Base-by-base conservation (phyloP, 2,113 vertebrate species). In the Rhagologus leucostigma region DNA sequence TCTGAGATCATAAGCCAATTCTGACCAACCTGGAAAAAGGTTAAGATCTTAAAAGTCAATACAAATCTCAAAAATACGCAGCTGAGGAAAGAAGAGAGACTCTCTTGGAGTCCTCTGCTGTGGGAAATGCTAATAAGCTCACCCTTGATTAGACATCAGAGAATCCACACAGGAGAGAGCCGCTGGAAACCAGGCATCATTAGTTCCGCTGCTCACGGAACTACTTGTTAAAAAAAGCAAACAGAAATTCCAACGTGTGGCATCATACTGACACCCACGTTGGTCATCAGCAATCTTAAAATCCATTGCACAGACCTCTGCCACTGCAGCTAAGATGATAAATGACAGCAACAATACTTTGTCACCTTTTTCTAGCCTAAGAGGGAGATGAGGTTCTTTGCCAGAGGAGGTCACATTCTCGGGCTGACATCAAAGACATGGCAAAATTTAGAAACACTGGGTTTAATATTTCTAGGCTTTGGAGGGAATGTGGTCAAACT, bases 81-180 rank as follows among this genome's bases (percentile, higher is more conserved):
- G 52, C 68, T 87, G 49, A 63, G 67, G 75, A 91, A 97, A 93
- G 85, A 86, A 92, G 80, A 93, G 78, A 95, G 59, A 90, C 94
- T 82, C 92, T 93, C 59, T 67, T 67, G 49, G 87, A 96, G 82
- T 74, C 74, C 85, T 78, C 78, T 91, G 62, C 76, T 86, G 80
- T 95, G 86, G 83, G 91, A 95, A 97, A 95, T 95, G 86, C 91
- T 92, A 90, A 76, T 86, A 90, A 95, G 94, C 95, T 95, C 95
- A 97, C 94, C 95, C 94, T 95, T 96, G 95, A 90, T 95, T 92
- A 97, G 95, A 90, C 95, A 97, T 97, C 95, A 97, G 94, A 95
- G 96, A 96, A 97, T 97, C 94, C 94, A 95, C 95, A 95, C 94
- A 92, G 95, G 95, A 95, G 96, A 96, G 94, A 90, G 96, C 68